Percentiles rank a stretch among this genome's conserved stretches.
These are phyloP conservation scores for Trachops cirrhosus DNA, from an alignment of 2,797 vertebrate genomes.

Conservation along the genomic window DNA sequence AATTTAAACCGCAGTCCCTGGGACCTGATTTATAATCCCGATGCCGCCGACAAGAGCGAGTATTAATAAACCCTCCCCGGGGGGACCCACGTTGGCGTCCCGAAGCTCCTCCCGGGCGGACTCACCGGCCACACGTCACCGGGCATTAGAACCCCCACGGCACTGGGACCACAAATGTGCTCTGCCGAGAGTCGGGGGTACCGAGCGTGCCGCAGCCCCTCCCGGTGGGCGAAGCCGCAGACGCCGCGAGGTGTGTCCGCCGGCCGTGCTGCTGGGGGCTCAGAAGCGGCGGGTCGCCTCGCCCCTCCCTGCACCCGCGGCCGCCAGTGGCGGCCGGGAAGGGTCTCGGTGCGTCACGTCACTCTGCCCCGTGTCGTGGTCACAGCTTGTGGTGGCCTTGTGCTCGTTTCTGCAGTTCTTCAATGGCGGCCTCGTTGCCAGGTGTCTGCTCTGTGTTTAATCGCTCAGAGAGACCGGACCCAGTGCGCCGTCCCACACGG, in stretches of 20 bases:
- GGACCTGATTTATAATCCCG: conserved; percentile 42
- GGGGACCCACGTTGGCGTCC: neutral
- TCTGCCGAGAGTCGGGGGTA: neutral
- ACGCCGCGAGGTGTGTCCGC: neutral
- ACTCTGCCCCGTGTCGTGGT: neutral
- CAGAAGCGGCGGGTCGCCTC: neutral
- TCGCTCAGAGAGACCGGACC: neutral
- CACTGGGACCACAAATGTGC: neutral
- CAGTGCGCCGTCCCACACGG: neutral
- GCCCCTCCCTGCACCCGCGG: neutral
- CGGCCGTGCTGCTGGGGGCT: neutral
- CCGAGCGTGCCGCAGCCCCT: neutral
- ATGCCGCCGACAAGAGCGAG: neutral
- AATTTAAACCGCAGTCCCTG: conserved; percentile 44
- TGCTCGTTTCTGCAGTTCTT: too few relatives aligned
- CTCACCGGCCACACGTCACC: neutral
- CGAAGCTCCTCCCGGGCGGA: conserved; percentile 21
- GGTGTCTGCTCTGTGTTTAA: neutral
- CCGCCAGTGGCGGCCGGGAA: accelerated
- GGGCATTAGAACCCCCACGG: conserved; percentile 33
- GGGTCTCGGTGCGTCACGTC: neutral
- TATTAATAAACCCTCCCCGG: conserved; percentile 46
- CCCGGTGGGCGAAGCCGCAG: neutral
- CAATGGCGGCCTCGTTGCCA: neutral
- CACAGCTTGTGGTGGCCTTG: accelerated